Base-by-base conservation (phyloP, 1,140 invertebrate genomes). In the Arion vulgaris region DNA sequence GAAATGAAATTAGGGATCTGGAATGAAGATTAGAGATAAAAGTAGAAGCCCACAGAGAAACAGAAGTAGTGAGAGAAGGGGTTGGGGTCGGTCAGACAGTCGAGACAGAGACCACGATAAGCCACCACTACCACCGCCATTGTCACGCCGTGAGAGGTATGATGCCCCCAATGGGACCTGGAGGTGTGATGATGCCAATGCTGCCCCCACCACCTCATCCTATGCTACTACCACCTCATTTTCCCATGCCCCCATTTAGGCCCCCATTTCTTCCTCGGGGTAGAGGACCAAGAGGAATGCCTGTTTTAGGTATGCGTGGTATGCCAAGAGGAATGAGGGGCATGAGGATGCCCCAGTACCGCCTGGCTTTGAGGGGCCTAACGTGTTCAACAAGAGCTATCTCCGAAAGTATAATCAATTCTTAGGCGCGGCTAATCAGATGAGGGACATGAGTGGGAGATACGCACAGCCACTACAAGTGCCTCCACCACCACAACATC, bases 361-460 rank as follows among this genome's bases (percentile, higher is more conserved):
- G 5, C 80, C 80, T n/a, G 71, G 69, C 4, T 81, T 81, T 28
- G 78, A 66, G 19, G 78, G 78, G 15, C 66, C 71, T n/a, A 36
- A 80, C 51, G 78, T 80, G 1, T 80, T 80, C 45, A 80, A 80
- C 68, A 80, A 80, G 34, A 80, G 78, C 66, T 74, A 73, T 28
- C 71, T 74, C 1, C 41, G 80, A 26, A 73, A 73, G 26, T 74
- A 73, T 51, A 74, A 74, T 36, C 41, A 81, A 9, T 81, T 81
- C 39, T 28, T 73, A n/a, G 71, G 71, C 41, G 74, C 74, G 45
- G 51, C 34, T 23, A 81, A 81, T 62, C 80, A 81, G 49, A 73
- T 81, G 45, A 72, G 71, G 39, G 80, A 81, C 71, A 74, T 81
- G 71, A 73, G 26, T 11, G 80, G 80, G 69, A 81, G 80, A 57